These are phyloP conservation scores for Tricholaema leucomelas DNA, from an alignment of 2,113 vertebrate species.

Conservation along the genomic window DNA sequence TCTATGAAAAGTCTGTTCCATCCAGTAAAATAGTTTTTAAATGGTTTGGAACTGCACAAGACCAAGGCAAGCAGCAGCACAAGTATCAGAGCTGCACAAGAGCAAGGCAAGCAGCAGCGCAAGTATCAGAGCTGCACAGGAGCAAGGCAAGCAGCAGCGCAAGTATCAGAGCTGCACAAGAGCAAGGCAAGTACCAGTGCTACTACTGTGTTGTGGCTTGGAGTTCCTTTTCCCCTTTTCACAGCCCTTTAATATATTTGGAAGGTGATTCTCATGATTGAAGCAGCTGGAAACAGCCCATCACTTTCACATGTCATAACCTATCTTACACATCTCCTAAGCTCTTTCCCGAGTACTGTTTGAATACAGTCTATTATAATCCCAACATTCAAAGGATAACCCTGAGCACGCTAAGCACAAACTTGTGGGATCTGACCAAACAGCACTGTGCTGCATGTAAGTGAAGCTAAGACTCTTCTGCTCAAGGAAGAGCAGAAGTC, in stretches of 20 bases:
- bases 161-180: not conserved
- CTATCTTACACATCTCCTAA: not conserved
- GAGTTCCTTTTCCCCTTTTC: not conserved
- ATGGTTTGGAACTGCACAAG: not conserved
- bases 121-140: too few species aligned
- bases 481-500: not conserved
- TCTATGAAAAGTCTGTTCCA: not conserved
- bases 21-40: not conserved
- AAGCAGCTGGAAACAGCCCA: not conserved
- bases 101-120: too few species aligned
- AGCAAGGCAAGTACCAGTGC: not conserved
- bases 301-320: not conserved
- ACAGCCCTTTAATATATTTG: not conserved
- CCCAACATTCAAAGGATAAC: not conserved
- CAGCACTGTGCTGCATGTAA: not conserved
- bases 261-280: not conserved
- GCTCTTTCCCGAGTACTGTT: not conserved
- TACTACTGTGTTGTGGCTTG: not conserved
- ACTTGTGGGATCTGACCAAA: not conserved
- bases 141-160: not conserved
- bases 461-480: not conserved
- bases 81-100: too few species aligned
- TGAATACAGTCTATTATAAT: not conserved
- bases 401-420: not conserved
- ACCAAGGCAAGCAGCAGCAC: too few species aligned